phyloP scores from a whole-genome alignment of 2,797 vertebrate species.

The Danio tinwini region DNA sequence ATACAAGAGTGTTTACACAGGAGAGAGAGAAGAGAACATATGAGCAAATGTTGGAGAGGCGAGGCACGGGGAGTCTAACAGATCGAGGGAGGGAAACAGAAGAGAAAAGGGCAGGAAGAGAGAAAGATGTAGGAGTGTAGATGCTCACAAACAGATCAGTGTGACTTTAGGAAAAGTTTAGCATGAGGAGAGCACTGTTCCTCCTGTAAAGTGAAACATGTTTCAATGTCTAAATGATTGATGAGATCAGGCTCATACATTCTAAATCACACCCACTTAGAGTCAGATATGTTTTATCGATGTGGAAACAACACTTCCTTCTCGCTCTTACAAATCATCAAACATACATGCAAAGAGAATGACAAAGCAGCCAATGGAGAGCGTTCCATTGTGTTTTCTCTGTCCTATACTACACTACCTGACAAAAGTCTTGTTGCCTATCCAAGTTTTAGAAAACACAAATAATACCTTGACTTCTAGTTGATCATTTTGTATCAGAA shows the following conservation, averaged over 20 bases:
- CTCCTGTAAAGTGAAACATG: conserved; percentile 31
- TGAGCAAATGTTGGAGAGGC: conserved; percentile 25
- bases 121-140: background rate
- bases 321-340: background rate
- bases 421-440: too few species aligned
- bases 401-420: too few species aligned
- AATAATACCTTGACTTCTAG: too few species aligned
- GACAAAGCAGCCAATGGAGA: too few species aligned
- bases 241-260: conserved; percentile 24
- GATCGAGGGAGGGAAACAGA: background rate
- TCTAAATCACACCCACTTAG: conserved; percentile 10
- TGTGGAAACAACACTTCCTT: conserved; percentile 16
- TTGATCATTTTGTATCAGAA: too few species aligned
- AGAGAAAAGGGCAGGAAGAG: background rate
- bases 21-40: background rate
- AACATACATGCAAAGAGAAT: too few species aligned
- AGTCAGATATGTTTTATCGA: conserved; percentile 17
- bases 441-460: too few species aligned
- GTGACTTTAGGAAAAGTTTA: conserved; percentile 17
- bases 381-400: too few species aligned
- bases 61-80: background rate
- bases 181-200: conserved; percentile 1
- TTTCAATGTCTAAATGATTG: conserved; percentile 33
- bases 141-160: conserved; percentile 1
- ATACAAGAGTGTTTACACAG: background rate